Conservation (phyloP, 2,888 invertebrate species). For the Alcis repandata region DNA sequence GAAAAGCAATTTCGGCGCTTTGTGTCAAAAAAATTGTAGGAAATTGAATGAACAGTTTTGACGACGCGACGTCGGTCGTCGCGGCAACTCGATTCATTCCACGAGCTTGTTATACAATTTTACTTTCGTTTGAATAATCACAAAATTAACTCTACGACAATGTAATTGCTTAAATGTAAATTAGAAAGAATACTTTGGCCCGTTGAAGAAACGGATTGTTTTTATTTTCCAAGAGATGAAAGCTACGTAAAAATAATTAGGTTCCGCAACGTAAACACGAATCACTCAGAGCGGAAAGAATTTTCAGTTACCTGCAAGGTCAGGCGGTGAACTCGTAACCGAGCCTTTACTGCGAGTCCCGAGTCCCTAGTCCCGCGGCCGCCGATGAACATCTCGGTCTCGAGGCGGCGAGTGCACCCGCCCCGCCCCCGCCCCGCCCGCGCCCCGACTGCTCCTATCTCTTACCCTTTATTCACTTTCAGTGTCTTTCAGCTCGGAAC, state of each 20-base stretch:
- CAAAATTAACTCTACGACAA: conserved; percentile 1
- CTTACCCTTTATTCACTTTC: background rate
- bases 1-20: conserved; percentile 26
- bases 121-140: background rate
- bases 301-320: conserved; percentile 2
- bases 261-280: conserved; percentile 8
- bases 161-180: conserved; percentile 3
- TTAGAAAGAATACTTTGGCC: background rate
- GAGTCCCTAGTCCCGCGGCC: too few species aligned
- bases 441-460: conserved; percentile 4
- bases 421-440: background rate
- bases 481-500: background rate
- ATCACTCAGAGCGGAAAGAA: conserved; percentile 1
- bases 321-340: background rate
- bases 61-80: background rate
- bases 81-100: background rate
- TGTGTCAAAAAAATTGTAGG: conserved; percentile 12
- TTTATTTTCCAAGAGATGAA: conserved; percentile 11
- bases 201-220: conserved; percentile 4
- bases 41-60: conserved; percentile 24
- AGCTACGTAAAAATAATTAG: conserved; percentile 11
- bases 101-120: background rate
- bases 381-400: background rate
- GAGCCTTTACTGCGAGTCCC: background rate
- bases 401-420: background rate